Conservation (phyloP, 2,888 invertebrate genomes). For the Trissonchulus latispiculum region DNA sequence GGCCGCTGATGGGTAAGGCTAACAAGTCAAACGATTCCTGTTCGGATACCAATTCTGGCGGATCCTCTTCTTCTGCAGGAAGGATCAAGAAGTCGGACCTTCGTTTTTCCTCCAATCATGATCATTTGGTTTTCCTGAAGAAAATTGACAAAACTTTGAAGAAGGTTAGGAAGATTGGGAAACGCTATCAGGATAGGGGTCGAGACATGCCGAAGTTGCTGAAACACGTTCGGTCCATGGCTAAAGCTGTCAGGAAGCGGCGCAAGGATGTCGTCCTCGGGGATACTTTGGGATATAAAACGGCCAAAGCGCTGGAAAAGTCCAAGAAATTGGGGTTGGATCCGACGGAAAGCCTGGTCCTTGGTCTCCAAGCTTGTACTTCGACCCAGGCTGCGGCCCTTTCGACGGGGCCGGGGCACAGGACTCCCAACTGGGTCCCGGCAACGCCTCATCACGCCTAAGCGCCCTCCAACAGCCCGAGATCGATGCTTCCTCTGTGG, state of each 20-base stretch:
- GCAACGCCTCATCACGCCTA: neutral
- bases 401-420: neutral
- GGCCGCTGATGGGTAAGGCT: no score
- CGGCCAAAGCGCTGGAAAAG: neutral
- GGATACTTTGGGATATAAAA: neutral
- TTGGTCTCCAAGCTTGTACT: neutral
- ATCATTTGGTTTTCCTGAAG: neutral
- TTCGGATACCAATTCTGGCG: no score
- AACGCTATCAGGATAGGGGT: neutral
- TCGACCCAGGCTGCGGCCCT: neutral
- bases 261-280: neutral
- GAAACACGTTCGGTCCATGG: neutral
- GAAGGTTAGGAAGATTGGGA: neutral
- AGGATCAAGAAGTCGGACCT: neutral
- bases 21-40: no score
- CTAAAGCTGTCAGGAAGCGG: neutral
- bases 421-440: neutral
- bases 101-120: neutral
- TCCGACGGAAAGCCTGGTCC: neutral
- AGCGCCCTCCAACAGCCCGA: neutral
- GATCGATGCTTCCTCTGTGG: slow-evolving; percentile 1
- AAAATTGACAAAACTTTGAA: neutral
- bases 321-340: neutral
- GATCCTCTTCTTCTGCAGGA: neutral
- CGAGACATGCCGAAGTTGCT: neutral